phyloP scores from a whole-genome alignment of 2,797 vertebrate species.

The Cyprinella venusta region DNA sequence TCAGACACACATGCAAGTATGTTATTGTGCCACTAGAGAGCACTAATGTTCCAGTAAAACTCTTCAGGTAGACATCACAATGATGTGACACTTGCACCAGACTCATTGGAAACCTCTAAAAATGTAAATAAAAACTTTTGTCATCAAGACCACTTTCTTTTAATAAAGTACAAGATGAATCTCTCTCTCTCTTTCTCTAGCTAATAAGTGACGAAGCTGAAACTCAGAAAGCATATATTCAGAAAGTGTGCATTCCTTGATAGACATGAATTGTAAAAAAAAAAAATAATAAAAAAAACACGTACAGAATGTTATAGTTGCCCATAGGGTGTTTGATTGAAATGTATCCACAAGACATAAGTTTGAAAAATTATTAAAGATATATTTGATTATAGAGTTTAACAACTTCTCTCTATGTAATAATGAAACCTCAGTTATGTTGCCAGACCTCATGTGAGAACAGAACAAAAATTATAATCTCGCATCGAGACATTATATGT shows the following conservation, averaged over 20 bases:
- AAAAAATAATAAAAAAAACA: too few relatives aligned
- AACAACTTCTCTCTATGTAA: neutral
- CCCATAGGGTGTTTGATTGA: neutral
- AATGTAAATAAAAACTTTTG: neutral
- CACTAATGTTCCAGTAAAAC: constrained; percentile 20
- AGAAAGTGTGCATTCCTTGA: neutral
- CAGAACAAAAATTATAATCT: neutral
- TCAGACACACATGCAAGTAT: neutral
- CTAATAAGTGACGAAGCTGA: too few relatives aligned
- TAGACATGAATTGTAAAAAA: neutral
- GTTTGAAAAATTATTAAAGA: neutral
- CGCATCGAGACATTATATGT: neutral
- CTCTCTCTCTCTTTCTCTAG: neutral
- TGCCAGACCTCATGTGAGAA: neutral
- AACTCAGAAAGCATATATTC: constrained; percentile 21
- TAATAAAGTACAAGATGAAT: neutral
- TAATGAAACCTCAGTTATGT: neutral
- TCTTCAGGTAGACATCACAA: neutral
- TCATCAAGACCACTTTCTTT: too few relatives aligned
- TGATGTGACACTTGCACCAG: neutral
- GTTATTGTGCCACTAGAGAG: constrained; percentile 43
- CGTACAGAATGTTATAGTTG: neutral
- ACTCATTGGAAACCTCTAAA: neutral
- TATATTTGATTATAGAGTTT: neutral
- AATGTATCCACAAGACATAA: neutral